phyloP scores from a whole-genome alignment of 2,797 vertebrate genomes.

The Alectoris magna region DNA sequence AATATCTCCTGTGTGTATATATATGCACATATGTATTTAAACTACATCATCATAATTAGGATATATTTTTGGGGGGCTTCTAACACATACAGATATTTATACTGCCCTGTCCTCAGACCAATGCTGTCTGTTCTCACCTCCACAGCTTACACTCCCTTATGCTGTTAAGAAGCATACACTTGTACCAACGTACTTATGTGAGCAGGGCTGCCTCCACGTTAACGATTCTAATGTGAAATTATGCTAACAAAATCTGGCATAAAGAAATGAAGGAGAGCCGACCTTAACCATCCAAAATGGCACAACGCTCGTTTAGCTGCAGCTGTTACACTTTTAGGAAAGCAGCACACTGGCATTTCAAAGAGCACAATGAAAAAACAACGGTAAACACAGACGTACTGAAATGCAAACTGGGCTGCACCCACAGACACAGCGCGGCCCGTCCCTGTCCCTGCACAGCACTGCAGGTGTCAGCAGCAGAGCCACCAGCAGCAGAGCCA shows the following conservation, averaged over 20 bases:
- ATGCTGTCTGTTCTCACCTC: neutral
- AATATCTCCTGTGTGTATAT: no score
- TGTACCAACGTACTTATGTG: neutral
- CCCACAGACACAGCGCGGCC: neutral
- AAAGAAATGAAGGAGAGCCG: neutral
- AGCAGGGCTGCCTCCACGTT: neutral
- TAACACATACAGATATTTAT: neutral
- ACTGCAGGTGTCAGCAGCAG: neutral
- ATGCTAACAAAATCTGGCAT: neutral
- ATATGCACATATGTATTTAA: neutral
- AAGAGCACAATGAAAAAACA: neutral
- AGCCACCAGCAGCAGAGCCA: neutral
- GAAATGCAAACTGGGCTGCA: neutral
- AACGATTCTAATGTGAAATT: neutral
- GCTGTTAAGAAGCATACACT: neutral
- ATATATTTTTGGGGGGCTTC: neutral
- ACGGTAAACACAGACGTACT: neutral
- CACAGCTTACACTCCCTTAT: neutral
- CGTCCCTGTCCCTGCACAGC: neutral
- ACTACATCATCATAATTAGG: neutral
- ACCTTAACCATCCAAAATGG: neutral
- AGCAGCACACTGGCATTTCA: neutral
- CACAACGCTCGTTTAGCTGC: neutral
- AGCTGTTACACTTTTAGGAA: neutral
- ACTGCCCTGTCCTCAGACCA: neutral